Evolutionary conservation across 2,888 invertebrate species (phyloP), one percentile per base, ranked within the genome.

Genomic region (Morpho helenor): DNA sequence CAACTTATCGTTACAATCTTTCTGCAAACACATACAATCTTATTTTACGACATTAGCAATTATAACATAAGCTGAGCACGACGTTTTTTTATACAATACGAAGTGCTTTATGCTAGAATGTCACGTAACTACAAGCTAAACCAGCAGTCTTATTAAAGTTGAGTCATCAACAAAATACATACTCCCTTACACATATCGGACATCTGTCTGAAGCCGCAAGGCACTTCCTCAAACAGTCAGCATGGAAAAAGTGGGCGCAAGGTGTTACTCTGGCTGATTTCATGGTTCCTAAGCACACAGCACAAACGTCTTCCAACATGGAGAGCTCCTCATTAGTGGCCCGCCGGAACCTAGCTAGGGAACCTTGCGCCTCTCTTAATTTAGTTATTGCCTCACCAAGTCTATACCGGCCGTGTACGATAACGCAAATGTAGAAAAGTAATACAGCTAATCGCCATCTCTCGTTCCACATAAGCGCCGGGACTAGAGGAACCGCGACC

Each of bases 221-320:
- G 73, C 95, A 96, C 66, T 92, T 92, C 61, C 95, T 84, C 23
- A 96, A 84, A 73, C 96, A 96, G 75, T 94, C 94, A 0, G 95
- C 95, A 74, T 96, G 96, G 81, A 96, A 96, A 75, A 94, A 92
- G 75, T 96, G 96, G 52, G 94, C 94, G 74, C 96, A 96, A 0
- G 95, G 95, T 0, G 96, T 96, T 8, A 95, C 93, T 45, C 95
- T 89, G 0, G 96, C 96, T 7, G 93, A 92, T 54, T 86, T 86
- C 95, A 96, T 95, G 1, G 85, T 75, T 63, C 92, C 94, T 44
- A 96, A 87, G 71, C 96, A 96, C 4, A 96, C 95, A 0, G 95
- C 95, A 75, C 96, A 96, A 0, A 96, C 94, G 69, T 96, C 96
- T 69, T 96, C 95, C 60, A 94, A 92, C 48, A 92, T 92, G 8